These are phyloP conservation scores for Epicauta chinensis DNA, from an alignment of 1,140 invertebrate species.

Conservation along the genomic window DNA sequence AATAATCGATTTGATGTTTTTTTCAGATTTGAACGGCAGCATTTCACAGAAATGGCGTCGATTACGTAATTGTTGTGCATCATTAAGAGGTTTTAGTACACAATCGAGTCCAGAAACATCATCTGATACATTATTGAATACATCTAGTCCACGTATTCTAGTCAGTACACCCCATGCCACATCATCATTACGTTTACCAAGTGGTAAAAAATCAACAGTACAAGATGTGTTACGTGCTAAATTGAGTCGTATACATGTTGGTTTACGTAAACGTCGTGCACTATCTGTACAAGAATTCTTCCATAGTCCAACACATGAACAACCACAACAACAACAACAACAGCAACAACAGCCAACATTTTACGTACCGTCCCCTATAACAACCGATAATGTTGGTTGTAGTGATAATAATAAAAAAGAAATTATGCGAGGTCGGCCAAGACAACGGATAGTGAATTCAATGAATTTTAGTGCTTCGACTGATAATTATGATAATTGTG, in stretches of 20 bases:
- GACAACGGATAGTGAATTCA: conserved; percentile 26
- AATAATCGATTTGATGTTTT: neutral
- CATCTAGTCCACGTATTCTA: conserved; percentile 39
- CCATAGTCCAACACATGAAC: conserved; percentile 42
- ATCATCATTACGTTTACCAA: conserved; percentile 53
- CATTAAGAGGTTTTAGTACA: conserved; percentile 50
- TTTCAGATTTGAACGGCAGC: conserved; percentile 69
- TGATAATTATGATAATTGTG: conserved; percentile 33
- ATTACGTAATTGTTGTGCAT: conserved; percentile 58
- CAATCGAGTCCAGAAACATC: conserved; percentile 46
- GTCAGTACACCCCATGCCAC: conserved; percentile 37
- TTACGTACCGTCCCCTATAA: conserved; percentile 55
- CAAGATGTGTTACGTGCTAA: conserved; percentile 57
- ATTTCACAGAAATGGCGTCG: conserved; percentile 66
- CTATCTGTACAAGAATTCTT: conserved; percentile 61
- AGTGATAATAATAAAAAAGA: conserved; percentile 6
- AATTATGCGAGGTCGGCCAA: conserved; percentile 19
- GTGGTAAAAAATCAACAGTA: conserved; percentile 47
- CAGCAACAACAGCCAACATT: conserved; percentile 53
- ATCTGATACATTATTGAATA: conserved; percentile 43
- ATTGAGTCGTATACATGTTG: conserved; percentile 60
- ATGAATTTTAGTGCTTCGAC: conserved; percentile 20
- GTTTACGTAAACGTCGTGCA: conserved; percentile 55
- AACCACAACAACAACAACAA: no score
- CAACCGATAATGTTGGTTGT: conserved; percentile 20